Conservation (phyloP, 2,113 vertebrate species). For the Tenebrosternarchus preto region DNA sequence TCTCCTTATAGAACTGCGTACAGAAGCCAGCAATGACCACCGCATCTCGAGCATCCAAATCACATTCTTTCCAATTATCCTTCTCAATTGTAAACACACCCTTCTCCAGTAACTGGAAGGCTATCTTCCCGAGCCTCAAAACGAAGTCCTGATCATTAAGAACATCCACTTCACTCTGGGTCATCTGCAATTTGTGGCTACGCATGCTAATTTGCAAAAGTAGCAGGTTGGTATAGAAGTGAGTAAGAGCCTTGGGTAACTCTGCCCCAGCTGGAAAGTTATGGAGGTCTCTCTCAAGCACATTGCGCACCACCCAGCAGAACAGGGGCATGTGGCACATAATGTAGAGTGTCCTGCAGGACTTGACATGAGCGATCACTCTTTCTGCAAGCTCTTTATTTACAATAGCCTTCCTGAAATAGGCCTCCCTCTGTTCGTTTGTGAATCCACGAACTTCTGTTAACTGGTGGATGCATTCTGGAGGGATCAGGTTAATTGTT, state of each 20-base stretch:
- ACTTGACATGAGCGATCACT: constrained; percentile 61
- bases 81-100: constrained; percentile 49
- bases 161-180: not conserved
- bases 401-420: constrained; percentile 64
- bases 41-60: constrained; percentile 37
- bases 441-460: constrained; percentile 68
- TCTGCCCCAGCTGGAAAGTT: constrained; percentile 9
- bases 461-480: constrained; percentile 55
- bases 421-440: constrained; percentile 62
- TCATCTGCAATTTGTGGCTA: constrained; percentile 33
- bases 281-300: constrained; percentile 52
- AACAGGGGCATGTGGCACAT: constrained; percentile 76
- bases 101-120: constrained; percentile 66
- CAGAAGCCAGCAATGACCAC: constrained; percentile 64
- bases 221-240: constrained; percentile 69
- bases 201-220: constrained; percentile 50
- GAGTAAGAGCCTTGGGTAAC: constrained; percentile 64
- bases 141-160: constrained; percentile 58
- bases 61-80: constrained; percentile 51
- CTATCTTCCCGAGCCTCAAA: constrained; percentile 65
- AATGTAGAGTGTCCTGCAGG: constrained; percentile 63
- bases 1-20: constrained; percentile 56
- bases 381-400: constrained; percentile 58
- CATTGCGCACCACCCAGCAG: constrained; percentile 64
- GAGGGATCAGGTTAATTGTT: constrained; percentile 51